Evolutionary conservation across 2,888 invertebrate genomes (phyloP).

Genomic region (Allolobophora icterica): DNA sequence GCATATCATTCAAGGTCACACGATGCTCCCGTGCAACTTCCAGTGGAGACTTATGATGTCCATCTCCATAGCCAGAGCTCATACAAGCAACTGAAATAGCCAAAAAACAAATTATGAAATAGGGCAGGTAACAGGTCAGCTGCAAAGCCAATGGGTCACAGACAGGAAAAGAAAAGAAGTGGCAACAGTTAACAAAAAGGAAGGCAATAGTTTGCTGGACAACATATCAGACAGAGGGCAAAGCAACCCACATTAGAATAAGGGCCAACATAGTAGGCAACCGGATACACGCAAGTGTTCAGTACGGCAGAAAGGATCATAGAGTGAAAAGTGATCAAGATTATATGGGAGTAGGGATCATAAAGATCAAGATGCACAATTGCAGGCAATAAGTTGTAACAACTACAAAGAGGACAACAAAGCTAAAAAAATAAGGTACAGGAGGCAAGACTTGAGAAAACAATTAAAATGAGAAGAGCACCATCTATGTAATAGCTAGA

Average conservation of each 20-base stretch:
- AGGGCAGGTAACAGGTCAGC: background rate
- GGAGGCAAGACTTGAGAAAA: too few relatives aligned
- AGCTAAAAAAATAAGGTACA: too few relatives aligned
- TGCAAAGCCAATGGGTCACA: background rate
- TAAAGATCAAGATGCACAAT: too few relatives aligned
- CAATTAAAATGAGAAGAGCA: too few relatives aligned
- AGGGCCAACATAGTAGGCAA: background rate
- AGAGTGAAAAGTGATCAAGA: background rate
- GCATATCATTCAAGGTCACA: conserved; percentile 50
- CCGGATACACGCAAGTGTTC: background rate
- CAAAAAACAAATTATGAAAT: background rate
- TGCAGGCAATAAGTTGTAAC: too few relatives aligned
- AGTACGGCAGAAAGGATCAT: background rate
- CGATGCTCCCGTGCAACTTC: conserved; percentile 25
- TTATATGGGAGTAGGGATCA: background rate
- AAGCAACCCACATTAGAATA: background rate
- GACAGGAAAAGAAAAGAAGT: too few relatives aligned
- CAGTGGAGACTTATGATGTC: background rate
- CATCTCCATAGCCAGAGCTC: conserved; percentile 25
- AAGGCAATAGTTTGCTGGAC: background rate
- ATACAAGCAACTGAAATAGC: background rate
- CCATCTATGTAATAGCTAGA: too few relatives aligned
- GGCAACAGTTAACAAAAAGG: background rate
- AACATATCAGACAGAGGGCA: background rate
- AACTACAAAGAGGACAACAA: too few relatives aligned